Evolutionary conservation across 2,888 invertebrate species (phyloP).

Genomic region (Epirrhoe alternata): DNA sequence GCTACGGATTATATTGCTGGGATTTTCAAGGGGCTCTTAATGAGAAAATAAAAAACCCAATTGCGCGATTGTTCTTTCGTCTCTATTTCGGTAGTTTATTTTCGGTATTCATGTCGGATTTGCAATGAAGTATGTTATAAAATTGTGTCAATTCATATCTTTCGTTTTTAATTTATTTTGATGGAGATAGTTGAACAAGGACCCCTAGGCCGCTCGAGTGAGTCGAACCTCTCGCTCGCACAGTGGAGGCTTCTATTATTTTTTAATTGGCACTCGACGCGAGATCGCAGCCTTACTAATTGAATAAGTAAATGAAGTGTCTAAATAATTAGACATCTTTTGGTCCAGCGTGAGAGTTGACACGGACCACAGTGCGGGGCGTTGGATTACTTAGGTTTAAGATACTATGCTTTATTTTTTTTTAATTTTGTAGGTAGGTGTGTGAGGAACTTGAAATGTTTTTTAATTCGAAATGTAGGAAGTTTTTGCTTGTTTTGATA

Average conservation of each 20-base stretch:
- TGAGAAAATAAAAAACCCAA: slow-evolving; percentile 40
- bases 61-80: slow-evolving; percentile 40
- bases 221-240: slow-evolving; percentile 63
- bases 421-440: neutral
- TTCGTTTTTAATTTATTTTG: slow-evolving; percentile 20
- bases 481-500: slow-evolving; percentile 16
- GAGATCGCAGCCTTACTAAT: slow-evolving; percentile 78
- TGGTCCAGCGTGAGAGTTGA: slow-evolving; percentile 59
- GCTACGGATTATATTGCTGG: slow-evolving; percentile 39
- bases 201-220: slow-evolving; percentile 45
- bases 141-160: slow-evolving; percentile 20
- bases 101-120: slow-evolving; percentile 2
- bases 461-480: slow-evolving; percentile 1
- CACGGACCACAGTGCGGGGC: slow-evolving; percentile 49
- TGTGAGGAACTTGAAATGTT: neutral
- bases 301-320: slow-evolving; percentile 82
- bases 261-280: slow-evolving; percentile 82
- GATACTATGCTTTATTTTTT: neutral
- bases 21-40: slow-evolving; percentile 42
- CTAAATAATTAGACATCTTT: slow-evolving; percentile 81
- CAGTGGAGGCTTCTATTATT: slow-evolving; percentile 74
- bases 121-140: slow-evolving; percentile 24
- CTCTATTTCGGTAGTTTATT: slow-evolving; percentile 30
- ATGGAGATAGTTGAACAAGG: slow-evolving; percentile 48
- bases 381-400: slow-evolving; percentile 11